Conservation (phyloP, 2,113 vertebrate species). For the Sapajus apella region DNA sequence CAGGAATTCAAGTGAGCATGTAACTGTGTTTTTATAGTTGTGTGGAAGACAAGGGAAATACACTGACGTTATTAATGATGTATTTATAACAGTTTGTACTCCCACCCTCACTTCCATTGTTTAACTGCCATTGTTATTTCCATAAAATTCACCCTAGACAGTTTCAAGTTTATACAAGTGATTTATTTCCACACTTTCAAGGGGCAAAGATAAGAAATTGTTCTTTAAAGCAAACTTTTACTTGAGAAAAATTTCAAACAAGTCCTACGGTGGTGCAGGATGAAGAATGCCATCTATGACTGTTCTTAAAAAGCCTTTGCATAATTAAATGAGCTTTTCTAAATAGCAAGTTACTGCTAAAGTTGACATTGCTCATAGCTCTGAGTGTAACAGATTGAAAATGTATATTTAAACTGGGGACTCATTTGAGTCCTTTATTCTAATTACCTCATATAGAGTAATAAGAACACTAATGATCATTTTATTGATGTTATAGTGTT, state of each 20-base stretch:
- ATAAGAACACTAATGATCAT: not conserved
- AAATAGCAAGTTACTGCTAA: not conserved
- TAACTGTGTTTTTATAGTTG: conserved; percentile 76
- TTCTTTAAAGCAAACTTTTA: conserved; percentile 55
- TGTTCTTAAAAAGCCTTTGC: not conserved
- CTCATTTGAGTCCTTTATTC: not conserved
- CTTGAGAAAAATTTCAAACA: not conserved
- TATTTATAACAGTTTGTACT: conserved; percentile 84
- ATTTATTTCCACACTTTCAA: conserved; percentile 77
- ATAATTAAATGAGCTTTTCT: conserved; percentile 23
- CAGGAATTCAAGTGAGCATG: conserved; percentile 85
- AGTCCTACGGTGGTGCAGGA: not conserved
- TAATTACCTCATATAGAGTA: not conserved
- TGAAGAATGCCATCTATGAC: not conserved
- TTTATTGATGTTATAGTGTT: not conserved
- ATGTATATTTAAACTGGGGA: not conserved
- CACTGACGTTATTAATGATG: conserved; percentile 84
- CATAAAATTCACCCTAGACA: conserved; percentile 78
- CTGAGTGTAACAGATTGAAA: not conserved
- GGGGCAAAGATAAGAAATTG: conserved; percentile 67
- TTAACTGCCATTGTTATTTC: conserved; percentile 79
- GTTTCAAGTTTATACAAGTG: conserved; percentile 78
- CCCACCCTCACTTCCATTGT: conserved; percentile 83
- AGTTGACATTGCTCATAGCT: not conserved
- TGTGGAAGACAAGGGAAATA: conserved; percentile 86